Evolutionary conservation across 2,888 invertebrate species (phyloP), one percentile per base, ranked within the genome.

Genomic region (Lycia hirtaria): DNA sequence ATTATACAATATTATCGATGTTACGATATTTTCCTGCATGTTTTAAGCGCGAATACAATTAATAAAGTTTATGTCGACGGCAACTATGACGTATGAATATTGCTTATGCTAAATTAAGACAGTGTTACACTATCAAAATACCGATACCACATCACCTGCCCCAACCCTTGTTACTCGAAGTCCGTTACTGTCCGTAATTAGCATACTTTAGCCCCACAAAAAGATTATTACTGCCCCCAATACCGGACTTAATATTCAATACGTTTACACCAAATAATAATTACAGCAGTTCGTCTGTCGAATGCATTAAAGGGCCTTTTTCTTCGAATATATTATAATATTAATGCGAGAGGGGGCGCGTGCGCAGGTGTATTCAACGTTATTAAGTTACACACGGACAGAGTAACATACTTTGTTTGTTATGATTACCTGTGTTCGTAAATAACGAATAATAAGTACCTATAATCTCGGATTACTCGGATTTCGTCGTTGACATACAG

Each of bases 251-350:
- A 87, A 87, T 86, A 87, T 88, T 87, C 88, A 85, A 88, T 91
- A 88, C 88, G 78, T 88, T 89, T 88, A 85, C 87, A 89, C 89
- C 84, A 86, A 90, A 90, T 87, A 84, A 87, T 90, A 87, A 91
- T 87, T 88, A 88, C 82, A 66, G 71, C 72, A 78, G 80, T 83
- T 79, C 81, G 76, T 85, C 85, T 78, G 80, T 76, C 80, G 83
- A 83, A 83, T 83, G 82, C 80, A 83, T 85, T 84, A 83, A 77
- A 81, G 84, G 81, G 78, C 75, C 81, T 71, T 74, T 83, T 81
- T 82, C 79, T 74, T 76, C 73, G 88, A 80, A 87, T 87, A 86
- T 77, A 87, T 88, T 89, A 84, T 78, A 86, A 85, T 85, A 76
- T 84, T 81, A 83, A 87, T 81, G 80, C 67, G 74, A 53, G 75